phyloP scores from a whole-genome alignment of 2,797 vertebrate species.

The Onychomys leucogaster region DNA sequence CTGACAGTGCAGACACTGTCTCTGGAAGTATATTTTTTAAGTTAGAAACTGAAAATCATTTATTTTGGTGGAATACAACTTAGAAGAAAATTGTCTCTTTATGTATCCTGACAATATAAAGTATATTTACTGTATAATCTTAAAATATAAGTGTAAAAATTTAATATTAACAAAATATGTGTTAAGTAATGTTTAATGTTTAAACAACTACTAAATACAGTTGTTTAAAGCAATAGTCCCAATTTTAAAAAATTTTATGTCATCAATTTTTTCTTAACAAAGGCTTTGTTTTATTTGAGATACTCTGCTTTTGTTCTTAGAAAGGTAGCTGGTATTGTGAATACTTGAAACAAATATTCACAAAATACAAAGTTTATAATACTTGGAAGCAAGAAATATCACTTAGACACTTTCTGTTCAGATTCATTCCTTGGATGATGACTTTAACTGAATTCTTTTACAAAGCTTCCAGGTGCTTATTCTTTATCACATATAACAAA shows the following conservation, averaged over 20 bases:
- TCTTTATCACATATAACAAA: neutral
- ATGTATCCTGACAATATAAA: neutral
- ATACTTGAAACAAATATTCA: too few species aligned
- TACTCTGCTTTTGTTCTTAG: too few species aligned
- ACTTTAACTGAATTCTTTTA: neutral
- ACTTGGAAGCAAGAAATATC: neutral
- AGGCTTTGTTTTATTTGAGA: too few species aligned
- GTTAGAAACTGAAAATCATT: too few species aligned
- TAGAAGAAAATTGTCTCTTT: neutral
- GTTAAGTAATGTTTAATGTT: neutral
- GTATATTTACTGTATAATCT: neutral
- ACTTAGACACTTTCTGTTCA: neutral
- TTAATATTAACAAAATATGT: neutral
- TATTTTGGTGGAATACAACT: too few species aligned
- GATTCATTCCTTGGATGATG: neutral
- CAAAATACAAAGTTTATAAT: neutral
- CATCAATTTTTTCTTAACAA: too few species aligned
- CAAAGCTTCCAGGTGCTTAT: neutral
- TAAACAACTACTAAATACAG: too few species aligned
- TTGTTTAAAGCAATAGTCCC: neutral
- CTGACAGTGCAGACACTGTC: too few species aligned
- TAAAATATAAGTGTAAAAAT: neutral
- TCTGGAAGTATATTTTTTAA: too few species aligned
- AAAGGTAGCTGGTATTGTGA: too few species aligned
- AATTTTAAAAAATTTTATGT: too few species aligned